A percentile compares a stretch with the other conserved stretches of the same genome.
phyloP scores from a whole-genome alignment of 2,888 invertebrate species.

The Cerastoderma edule region DNA sequence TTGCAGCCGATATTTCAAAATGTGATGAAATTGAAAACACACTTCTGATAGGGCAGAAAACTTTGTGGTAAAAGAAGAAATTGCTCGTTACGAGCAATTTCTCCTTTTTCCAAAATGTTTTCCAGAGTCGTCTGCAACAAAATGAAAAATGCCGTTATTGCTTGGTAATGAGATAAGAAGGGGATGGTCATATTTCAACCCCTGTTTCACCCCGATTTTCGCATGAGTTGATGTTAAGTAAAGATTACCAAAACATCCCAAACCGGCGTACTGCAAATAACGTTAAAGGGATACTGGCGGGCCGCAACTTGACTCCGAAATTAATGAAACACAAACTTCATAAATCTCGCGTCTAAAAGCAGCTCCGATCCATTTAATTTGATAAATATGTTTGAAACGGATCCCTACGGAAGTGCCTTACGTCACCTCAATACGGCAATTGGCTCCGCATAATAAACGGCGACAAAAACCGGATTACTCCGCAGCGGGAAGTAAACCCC shows the following conservation, averaged over 20 bases:
- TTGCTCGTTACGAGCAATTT: no score
- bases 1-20: no score
- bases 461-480: constrained; percentile 9
- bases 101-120: no score
- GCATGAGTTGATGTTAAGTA: background rate
- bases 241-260: background rate
- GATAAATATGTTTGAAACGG: background rate
- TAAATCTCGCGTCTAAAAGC: constrained; percentile 8
- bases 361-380: constrained; percentile 10
- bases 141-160: no score
- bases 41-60: no score
- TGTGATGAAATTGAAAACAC: no score
- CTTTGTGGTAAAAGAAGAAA: no score
- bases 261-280: background rate
- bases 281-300: background rate
- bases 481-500: background rate
- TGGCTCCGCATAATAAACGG: background rate
- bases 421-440: constrained; percentile 1
- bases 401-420: constrained; percentile 4
- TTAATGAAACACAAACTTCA: constrained; percentile 2
- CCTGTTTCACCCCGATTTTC: no score
- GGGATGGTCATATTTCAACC: no score
- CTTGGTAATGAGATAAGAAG: background rate
- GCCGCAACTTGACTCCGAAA: background rate
- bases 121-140: no score